Base-by-base conservation (phyloP, 2,888 invertebrate genomes). In the Panorpa germanica region DNA sequence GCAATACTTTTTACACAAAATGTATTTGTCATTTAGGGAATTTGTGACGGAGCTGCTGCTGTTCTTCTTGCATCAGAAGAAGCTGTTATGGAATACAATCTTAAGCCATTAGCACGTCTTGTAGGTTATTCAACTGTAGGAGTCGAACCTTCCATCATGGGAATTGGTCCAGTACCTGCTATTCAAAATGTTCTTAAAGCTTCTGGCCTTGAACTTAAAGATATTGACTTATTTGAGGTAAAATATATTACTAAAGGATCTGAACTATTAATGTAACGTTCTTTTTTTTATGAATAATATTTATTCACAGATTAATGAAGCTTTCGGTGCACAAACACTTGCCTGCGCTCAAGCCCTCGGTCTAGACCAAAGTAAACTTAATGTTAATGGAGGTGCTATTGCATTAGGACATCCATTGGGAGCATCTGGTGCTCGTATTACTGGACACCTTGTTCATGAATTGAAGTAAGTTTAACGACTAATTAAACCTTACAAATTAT, bases 141-240 rank as follows among this genome's bases (percentile, higher is more conserved):
- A 31, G 93, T 93, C 25, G 95, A 95, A 43, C 98, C 98, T 24
- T 75, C 74, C 47, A 90, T 98, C 44, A 98, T 98, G 96, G 96
- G 95, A 31, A 78, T 93, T 41, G 95, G 95, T 0, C 96, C 96
- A 3, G 91, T 83, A 12, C 81, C 90, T 1, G 91, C 98, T 12
- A 95, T 96, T 30, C 65, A 74, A 45, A 77, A 77, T 47, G 63
- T 95, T 13, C 65, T 93, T 11, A 76, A 80, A 48, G 64, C 65
- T 32, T 65, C 83, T 25, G 82, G 81, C 28, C 61, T 83, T 47
- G 68, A 67, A 11, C 50, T 96, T 23, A 69, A 80, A 28, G 85
- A 96, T 41, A 70, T 98, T 38, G 95, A 95, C 52, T 59, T 98
- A 29, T 60, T 96, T 47, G 95, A 96, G 66, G 90, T 88, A 52